phyloP scores from a whole-genome alignment of 2,888 invertebrate genomes.

The Candidula unifasciata region DNA sequence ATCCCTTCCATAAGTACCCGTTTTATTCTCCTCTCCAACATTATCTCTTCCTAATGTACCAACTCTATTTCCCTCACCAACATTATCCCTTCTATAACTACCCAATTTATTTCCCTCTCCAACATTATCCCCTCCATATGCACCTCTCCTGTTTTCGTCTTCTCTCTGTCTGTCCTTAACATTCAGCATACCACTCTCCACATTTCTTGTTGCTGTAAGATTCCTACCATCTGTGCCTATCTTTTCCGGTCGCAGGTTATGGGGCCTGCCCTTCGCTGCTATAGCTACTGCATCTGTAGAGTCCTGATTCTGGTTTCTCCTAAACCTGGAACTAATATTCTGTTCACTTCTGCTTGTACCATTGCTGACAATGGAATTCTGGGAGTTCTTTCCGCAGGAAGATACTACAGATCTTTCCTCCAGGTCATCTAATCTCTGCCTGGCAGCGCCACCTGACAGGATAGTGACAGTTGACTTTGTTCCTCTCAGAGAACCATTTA shows the following conservation, averaged over 20 bases:
- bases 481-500: constrained; percentile 52
- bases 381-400: constrained; percentile 54
- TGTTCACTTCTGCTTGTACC: constrained; percentile 44
- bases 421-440: constrained; percentile 55
- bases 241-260: constrained; percentile 50
- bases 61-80: constrained; percentile 46
- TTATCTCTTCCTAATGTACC: no score
- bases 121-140: neutral
- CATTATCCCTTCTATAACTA: constrained; percentile 34
- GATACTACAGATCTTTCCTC: constrained; percentile 54
- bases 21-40: no score
- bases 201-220: neutral
- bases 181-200: neutral
- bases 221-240: constrained; percentile 39
- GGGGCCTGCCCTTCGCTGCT: constrained; percentile 29
- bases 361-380: constrained; percentile 39
- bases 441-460: constrained; percentile 59
- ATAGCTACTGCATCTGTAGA: neutral
- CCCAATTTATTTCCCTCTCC: no score
- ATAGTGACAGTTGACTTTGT: constrained; percentile 65
- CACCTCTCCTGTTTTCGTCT: constrained; percentile 27
- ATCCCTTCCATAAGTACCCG: constrained; percentile 26
- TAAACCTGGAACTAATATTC: neutral
- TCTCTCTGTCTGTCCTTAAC: constrained; percentile 21
- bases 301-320: neutral